These are phyloP conservation scores for Pectinophora gossypiella DNA, from an alignment of 1,140 invertebrate species.

Conservation along the genomic window DNA sequence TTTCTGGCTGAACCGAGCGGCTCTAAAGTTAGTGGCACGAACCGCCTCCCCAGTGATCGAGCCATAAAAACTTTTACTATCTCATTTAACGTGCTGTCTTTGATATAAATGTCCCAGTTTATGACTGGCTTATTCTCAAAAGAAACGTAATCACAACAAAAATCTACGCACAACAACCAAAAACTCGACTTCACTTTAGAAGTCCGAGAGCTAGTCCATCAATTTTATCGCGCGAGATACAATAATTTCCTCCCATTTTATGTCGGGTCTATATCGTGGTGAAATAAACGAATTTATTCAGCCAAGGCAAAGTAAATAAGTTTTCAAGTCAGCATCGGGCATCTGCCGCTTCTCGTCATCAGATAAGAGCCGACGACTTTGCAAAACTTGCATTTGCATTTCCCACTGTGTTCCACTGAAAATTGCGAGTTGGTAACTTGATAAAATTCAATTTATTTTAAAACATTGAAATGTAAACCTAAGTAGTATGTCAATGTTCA, in stretches of 20 bases:
- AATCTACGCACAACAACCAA: constrained; percentile 12
- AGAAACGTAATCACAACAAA: constrained; percentile 26
- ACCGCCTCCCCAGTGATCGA: constrained; percentile 19
- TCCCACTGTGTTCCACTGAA: neutral
- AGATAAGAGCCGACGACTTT: constrained; percentile 17
- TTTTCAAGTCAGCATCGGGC: constrained; percentile 17
- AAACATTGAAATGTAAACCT: neutral
- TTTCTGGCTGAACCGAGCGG: too few species aligned
- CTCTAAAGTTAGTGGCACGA: neutral
- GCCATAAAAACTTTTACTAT: constrained; percentile 60
- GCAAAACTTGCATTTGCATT: constrained; percentile 13
- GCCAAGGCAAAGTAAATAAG: constrained; percentile 18
- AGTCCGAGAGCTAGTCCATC: constrained; percentile 10
- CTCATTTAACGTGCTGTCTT: constrained; percentile 45
- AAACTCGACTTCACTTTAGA: constrained; percentile 13
- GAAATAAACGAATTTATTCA: constrained; percentile 14
- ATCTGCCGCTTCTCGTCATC: constrained; percentile 11
- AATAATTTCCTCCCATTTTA: constrained; percentile 17
- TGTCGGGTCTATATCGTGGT: neutral
- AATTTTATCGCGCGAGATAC: constrained; percentile 17
- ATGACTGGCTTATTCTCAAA: constrained; percentile 32
- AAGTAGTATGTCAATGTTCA: neutral
- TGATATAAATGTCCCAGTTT: constrained; percentile 44
- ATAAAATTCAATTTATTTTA: neutral
- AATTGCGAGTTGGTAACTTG: neutral